Percentiles rank a stretch among this genome's conserved stretches.
Evolutionary conservation across 2,888 invertebrate species (phyloP).

Genomic region (Agrenia bidenticulata): DNA sequence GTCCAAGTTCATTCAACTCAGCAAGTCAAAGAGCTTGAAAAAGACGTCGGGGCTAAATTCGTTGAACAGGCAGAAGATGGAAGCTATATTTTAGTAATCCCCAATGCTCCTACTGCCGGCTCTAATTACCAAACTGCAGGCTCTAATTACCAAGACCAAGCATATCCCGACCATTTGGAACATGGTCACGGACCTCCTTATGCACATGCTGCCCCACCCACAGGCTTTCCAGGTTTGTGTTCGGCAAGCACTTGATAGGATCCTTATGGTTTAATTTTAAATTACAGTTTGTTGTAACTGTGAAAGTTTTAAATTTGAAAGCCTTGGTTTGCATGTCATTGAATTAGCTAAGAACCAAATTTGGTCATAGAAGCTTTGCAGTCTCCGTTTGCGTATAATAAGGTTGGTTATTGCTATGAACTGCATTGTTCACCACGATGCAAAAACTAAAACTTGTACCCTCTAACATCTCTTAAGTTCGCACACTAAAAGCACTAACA

Average conservation of each 20-base stretch:
- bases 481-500: too few species aligned
- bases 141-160: slow-evolving; percentile 32
- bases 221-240: slow-evolving; percentile 28
- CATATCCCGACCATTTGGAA: slow-evolving; percentile 34
- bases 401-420: too few species aligned
- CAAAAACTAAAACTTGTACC: too few species aligned
- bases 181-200: slow-evolving; percentile 24
- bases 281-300: too few species aligned
- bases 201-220: slow-evolving; percentile 1
- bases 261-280: too few species aligned
- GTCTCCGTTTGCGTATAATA: too few species aligned
- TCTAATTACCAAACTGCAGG: slow-evolving; percentile 23
- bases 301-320: too few species aligned
- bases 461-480: too few species aligned
- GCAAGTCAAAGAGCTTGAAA: slow-evolving; percentile 48
- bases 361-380: too few species aligned
- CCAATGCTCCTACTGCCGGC: slow-evolving; percentile 8
- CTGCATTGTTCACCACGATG: too few species aligned
- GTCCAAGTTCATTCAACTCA: slow-evolving; percentile 42
- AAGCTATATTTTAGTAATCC: slow-evolving; percentile 50
- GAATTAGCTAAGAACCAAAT: too few species aligned
- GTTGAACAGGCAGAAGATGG: slow-evolving; percentile 50
- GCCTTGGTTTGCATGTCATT: too few species aligned
- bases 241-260: background rate
- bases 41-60: slow-evolving; percentile 46